These are phyloP conservation scores for Leucoraja ocellata DNA, from an alignment of 2,797 vertebrate species.

Conservation along the genomic window DNA sequence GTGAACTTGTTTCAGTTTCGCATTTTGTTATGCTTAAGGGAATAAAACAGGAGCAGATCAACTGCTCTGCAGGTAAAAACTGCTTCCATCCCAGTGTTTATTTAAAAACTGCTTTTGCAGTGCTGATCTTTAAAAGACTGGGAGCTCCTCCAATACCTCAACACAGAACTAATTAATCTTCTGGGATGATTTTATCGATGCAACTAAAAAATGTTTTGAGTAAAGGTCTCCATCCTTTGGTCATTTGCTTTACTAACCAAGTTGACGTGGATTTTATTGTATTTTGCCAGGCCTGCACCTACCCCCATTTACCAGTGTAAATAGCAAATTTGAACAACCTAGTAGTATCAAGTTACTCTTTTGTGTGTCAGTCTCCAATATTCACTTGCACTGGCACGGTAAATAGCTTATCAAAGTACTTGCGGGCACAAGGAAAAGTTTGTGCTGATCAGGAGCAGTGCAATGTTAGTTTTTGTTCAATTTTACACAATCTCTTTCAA, in stretches of 20 bases:
- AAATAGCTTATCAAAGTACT: slow-evolving; percentile 17
- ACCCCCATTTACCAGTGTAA: not conserved
- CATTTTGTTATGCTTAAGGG: not conserved
- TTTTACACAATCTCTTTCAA: not conserved
- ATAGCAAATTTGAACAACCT: not conserved
- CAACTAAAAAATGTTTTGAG: not conserved
- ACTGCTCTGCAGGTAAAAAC: not conserved
- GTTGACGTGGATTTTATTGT: not conserved
- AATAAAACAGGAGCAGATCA: not conserved
- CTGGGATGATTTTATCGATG: not conserved
- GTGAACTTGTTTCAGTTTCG: not conserved
- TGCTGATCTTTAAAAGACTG: not conserved
- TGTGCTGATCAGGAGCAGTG: not conserved
- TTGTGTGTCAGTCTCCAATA: not conserved
- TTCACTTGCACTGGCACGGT: not conserved
- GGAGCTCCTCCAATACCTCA: not conserved
- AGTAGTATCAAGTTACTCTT: not conserved
- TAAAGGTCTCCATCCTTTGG: not conserved
- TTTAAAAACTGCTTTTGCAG: not conserved
- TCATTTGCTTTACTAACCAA: not conserved
- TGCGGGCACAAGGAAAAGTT: not conserved
- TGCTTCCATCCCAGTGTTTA: not conserved
- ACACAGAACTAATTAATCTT: slow-evolving; percentile 17
- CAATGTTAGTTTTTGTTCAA: not conserved
- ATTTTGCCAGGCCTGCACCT: not conserved